Percentiles rank a stretch among this genome's conserved stretches.
Conservation (phyloP, 2,797 vertebrate species). For the Eupleurogrammus muticus region DNA sequence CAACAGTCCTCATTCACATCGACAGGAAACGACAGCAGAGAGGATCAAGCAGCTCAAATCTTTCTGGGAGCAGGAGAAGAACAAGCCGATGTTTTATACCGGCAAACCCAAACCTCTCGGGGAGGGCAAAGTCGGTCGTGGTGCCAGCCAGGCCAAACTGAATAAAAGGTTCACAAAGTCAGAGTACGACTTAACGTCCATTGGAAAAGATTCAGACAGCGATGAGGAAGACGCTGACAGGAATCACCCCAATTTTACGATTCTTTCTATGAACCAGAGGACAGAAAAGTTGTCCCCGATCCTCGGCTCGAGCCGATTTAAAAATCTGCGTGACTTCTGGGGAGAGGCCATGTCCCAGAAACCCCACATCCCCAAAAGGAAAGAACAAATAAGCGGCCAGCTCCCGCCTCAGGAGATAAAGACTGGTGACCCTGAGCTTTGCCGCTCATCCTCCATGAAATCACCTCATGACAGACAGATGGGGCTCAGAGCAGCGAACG, state of each 20-base stretch:
- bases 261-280: slow-evolving; percentile 85
- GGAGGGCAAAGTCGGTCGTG: slow-evolving; percentile 44
- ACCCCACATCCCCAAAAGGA: slow-evolving; percentile 71
- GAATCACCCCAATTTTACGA: slow-evolving; percentile 75
- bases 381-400: slow-evolving; percentile 44
- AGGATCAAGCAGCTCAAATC: slow-evolving; percentile 77
- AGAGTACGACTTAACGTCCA: slow-evolving; percentile 78
- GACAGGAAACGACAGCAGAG: slow-evolving; percentile 71
- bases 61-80: slow-evolving; percentile 84
- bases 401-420: slow-evolving; percentile 60
- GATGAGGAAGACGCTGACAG: slow-evolving; percentile 54
- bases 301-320: slow-evolving; percentile 84
- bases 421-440: slow-evolving; percentile 50
- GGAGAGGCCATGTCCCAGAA: slow-evolving; percentile 76
- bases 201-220: slow-evolving; percentile 63
- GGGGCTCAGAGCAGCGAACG: slow-evolving; percentile 39
- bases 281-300: slow-evolving; percentile 76
- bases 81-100: slow-evolving; percentile 49
- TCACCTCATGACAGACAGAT: slow-evolving; percentile 55
- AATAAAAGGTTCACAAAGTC: slow-evolving; percentile 84
- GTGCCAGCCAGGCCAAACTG: slow-evolving; percentile 54
- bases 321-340: slow-evolving; percentile 92
- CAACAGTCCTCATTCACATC: slow-evolving; percentile 41
- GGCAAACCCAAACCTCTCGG: slow-evolving; percentile 53
- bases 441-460: slow-evolving; percentile 42